These are phyloP conservation scores for Chrysomela aeneicollis DNA, from an alignment of 2,888 invertebrate species.

Conservation along the genomic window DNA sequence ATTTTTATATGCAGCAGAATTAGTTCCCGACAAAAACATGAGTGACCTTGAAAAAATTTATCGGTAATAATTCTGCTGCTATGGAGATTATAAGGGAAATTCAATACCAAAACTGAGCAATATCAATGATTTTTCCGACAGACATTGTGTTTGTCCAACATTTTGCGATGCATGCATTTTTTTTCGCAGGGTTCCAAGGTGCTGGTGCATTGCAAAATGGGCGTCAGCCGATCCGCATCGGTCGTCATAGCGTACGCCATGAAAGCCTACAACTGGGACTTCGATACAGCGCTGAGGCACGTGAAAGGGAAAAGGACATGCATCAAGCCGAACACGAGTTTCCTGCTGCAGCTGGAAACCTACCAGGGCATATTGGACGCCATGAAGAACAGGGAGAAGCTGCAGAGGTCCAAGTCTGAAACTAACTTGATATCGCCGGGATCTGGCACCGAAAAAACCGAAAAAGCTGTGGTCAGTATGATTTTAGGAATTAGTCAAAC, in stretches of 20 bases:
- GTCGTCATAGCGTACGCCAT: slow-evolving; percentile 98
- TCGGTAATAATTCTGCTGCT: no score
- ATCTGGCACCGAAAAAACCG: slow-evolving; percentile 58
- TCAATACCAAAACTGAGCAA: no score
- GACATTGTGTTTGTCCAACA: no score
- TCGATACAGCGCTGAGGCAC: slow-evolving; percentile 86
- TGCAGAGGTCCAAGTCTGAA: slow-evolving; percentile 93
- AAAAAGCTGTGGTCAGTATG: slow-evolving; percentile 63
- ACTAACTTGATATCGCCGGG: slow-evolving; percentile 81
- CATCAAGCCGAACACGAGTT: slow-evolving; percentile 96
- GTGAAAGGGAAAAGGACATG: slow-evolving; percentile 92
- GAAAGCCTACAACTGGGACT: slow-evolving; percentile 96
- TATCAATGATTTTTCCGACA: no score
- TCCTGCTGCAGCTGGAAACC: slow-evolving; percentile 91
- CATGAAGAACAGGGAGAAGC: slow-evolving; percentile 92
- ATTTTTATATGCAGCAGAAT: no score
- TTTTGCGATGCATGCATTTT: not conserved
- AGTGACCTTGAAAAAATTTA: no score
- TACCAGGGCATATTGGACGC: slow-evolving; percentile 84
- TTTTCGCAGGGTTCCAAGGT: slow-evolving; percentile 79
- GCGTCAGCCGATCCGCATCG: slow-evolving; percentile 96
- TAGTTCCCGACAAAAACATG: no score
- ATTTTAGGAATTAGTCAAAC: not conserved
- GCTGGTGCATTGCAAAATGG: slow-evolving; percentile 99
- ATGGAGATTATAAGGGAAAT: no score